These are phyloP conservation scores for Pelosia muscerda DNA, from an alignment of 2,888 invertebrate genomes.

Conservation along the genomic window DNA sequence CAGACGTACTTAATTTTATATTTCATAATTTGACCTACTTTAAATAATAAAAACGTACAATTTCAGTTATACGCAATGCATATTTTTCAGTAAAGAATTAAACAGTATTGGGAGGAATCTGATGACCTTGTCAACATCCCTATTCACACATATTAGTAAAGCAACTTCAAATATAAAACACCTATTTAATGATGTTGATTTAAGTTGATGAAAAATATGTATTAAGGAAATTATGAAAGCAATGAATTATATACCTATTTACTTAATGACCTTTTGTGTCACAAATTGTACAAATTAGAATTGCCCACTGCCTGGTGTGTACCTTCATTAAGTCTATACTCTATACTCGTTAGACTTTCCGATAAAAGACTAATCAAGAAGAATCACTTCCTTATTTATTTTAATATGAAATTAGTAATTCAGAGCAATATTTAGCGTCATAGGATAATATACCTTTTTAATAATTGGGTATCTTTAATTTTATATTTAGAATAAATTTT, in stretches of 20 bases:
- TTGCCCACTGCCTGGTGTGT: background rate
- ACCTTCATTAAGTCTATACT: background rate
- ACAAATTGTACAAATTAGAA: background rate
- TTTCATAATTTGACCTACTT: too few relatives aligned
- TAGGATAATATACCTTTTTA: background rate
- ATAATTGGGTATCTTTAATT: conserved; percentile 1
- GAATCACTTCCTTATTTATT: background rate
- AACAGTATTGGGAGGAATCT: too few relatives aligned
- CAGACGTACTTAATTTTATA: too few relatives aligned
- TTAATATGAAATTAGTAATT: background rate
- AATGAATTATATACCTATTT: background rate
- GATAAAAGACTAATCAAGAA: background rate
- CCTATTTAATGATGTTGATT: too few relatives aligned
- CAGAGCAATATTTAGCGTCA: background rate
- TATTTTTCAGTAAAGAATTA: too few relatives aligned
- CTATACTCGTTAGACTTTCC: background rate
- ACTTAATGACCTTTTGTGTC: background rate
- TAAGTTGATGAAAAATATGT: too few relatives aligned
- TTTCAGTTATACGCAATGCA: too few relatives aligned
- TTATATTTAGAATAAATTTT: background rate
- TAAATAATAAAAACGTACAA: too few relatives aligned
- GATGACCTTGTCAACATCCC: too few relatives aligned
- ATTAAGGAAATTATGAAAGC: too few relatives aligned
- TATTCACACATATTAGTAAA: too few relatives aligned
- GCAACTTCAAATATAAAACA: too few relatives aligned